phyloP scores from a whole-genome alignment of 2,797 vertebrate species.

The Bucorvus abyssinicus region DNA sequence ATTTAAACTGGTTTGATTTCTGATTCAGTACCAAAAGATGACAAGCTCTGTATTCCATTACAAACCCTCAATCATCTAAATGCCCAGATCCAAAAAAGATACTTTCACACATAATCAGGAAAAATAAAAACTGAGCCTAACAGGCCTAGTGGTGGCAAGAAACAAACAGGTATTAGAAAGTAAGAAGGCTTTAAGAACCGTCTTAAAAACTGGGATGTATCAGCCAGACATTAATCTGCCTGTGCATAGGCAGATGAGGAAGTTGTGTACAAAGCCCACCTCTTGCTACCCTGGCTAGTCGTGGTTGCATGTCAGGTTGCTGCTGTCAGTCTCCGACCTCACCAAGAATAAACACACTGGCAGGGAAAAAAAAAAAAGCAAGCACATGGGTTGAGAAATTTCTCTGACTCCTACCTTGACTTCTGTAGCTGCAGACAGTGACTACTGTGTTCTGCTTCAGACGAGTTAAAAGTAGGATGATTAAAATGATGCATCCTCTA shows the following conservation, averaged over 20 bases:
- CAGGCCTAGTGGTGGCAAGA: background rate
- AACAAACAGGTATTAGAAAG: background rate
- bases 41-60: conserved; percentile 64
- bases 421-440: background rate
- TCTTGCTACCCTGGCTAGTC: background rate
- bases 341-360: background rate
- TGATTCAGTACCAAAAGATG: background rate
- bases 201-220: background rate
- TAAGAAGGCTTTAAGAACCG: background rate
- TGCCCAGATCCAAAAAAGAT: background rate
- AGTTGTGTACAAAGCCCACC: background rate
- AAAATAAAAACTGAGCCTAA: background rate
- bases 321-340: background rate
- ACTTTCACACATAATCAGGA: background rate
- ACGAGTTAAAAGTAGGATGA: background rate
- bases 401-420: background rate
- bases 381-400: background rate
- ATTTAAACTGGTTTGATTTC: background rate
- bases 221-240: background rate
- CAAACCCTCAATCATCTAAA: conserved; percentile 19
- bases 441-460: background rate
- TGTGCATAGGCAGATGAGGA: background rate
- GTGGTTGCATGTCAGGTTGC: background rate
- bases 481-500: background rate
- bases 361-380: background rate